Evolutionary conservation across 2,888 invertebrate genomes (phyloP), one percentile per base, ranked within the genome.

Genomic region (Eilema depressum): DNA sequence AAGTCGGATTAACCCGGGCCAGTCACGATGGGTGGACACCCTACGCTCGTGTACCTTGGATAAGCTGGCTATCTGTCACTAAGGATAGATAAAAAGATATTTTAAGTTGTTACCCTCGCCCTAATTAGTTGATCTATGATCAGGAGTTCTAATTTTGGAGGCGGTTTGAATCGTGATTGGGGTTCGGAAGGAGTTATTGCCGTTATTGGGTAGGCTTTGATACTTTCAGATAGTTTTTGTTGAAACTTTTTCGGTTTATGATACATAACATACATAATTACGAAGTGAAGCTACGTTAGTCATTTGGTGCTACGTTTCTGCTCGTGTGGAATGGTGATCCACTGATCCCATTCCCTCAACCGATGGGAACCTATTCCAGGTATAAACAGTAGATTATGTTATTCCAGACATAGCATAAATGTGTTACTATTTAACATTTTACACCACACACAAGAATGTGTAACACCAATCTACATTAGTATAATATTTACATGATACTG

Each of bases 31-130:
- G 64, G 37, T 17, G 60, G 37, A 73, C 57, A 68, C 73, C 75
- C 71, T 71, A 70, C 63, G 69, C 70, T 59, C 66, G 66, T 77
- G 65, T 75, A 70, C 68, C 1, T 53, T 53, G 72, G 75, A 73
- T 82, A 80, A 81, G 57, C 82, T 26, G 53, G 25, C 80, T 73
- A 81, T 74, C 73, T 71, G 74, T 81, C 82, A 81, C 76, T 81
- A 74, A 41, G 62, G 37, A 65, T 47, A 76, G 74, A 78, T 76
- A 81, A 80, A 79, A 81, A 78, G 66, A 76, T 73, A 64, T 78
- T 79, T 65, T 74, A 78, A 74, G 69, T 75, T 71, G 77, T 79
- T 76, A 73, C 70, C 78, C 77, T 81, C 47, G 70, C 66, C 69
- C 63, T 81, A 82, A 82, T 81, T 81, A 74, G 76, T 76, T 80